Conservation (phyloP, 2,888 invertebrate species). For the Anorthoa munda region DNA sequence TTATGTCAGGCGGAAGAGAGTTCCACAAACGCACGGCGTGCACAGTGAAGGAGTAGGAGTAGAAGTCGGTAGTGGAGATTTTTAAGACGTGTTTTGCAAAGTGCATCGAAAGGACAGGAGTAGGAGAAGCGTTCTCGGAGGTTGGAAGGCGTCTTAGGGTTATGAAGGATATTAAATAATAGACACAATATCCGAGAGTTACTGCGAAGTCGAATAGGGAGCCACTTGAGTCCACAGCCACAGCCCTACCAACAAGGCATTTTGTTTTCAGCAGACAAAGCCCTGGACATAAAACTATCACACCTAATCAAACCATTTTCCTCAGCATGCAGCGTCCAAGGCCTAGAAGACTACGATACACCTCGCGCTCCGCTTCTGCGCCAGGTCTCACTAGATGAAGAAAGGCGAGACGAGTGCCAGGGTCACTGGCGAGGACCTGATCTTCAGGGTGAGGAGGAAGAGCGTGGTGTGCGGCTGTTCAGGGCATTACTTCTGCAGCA, state of each 20-base stretch:
- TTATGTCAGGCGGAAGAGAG: too few species aligned
- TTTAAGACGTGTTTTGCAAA: too few species aligned
- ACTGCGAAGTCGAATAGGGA: too few species aligned
- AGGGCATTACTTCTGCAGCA: conserved; percentile 86
- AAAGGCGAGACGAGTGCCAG: conserved; percentile 87
- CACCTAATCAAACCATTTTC: conserved; percentile 4
- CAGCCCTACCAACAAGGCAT: neutral
- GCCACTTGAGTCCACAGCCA: too few species aligned
- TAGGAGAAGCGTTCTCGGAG: too few species aligned
- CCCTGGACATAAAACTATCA: neutral
- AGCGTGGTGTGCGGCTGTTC: conserved; percentile 88
- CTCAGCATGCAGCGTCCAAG: conserved; percentile 86
- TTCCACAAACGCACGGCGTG: too few species aligned
- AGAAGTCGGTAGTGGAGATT: too few species aligned
- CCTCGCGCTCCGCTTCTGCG: conserved; percentile 86
- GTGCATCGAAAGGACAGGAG: too few species aligned
- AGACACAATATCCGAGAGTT: too few species aligned
- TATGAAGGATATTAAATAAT: too few species aligned
- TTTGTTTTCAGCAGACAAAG: neutral
- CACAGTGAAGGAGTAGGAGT: too few species aligned
- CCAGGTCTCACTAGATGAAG: conserved; percentile 88
- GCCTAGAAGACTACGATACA: conserved; percentile 85
- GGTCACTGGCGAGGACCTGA: conserved; percentile 87
- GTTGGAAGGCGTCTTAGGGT: too few species aligned
- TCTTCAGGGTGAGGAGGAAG: conserved; percentile 86